Evolutionary conservation across 2,113 vertebrate genomes (phyloP).

Genomic region (Bostrychus sinensis): DNA sequence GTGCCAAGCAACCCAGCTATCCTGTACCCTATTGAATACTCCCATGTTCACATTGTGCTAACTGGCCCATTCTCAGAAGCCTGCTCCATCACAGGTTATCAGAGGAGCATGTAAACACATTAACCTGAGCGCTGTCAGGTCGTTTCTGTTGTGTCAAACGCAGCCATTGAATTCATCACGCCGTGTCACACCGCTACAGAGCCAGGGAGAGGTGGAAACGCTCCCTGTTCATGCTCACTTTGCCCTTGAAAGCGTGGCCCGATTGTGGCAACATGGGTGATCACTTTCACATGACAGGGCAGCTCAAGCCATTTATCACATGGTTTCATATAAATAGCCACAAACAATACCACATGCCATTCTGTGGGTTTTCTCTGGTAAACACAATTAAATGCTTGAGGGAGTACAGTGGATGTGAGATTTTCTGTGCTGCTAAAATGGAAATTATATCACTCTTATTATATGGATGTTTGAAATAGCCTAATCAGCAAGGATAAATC

Average conservation of each 20-base stretch:
- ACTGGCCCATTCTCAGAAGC: conserved; percentile 9
- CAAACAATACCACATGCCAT: conserved; percentile 7
- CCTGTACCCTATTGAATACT: too few relatives aligned
- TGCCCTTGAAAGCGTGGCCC: conserved; percentile 35
- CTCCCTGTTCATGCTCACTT: conserved; percentile 20
- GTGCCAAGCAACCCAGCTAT: too few relatives aligned
- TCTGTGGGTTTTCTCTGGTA: conserved; percentile 2
- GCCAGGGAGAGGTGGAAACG: conserved; percentile 28
- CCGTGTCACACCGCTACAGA: conserved; percentile 32
- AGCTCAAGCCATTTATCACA: conserved; percentile 37
- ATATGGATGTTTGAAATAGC: too few relatives aligned
- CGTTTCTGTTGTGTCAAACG: conserved; percentile 18
- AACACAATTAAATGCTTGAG: too few relatives aligned
- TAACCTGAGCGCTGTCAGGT: conserved; percentile 36
- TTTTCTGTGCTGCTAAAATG: too few relatives aligned
- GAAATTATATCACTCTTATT: too few relatives aligned
- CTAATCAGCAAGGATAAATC: too few relatives aligned
- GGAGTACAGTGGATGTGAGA: too few relatives aligned
- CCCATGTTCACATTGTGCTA: conserved; percentile 1
- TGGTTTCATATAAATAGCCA: conserved; percentile 27
- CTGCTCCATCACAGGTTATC: conserved; percentile 43
- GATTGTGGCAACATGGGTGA: conserved; percentile 23
- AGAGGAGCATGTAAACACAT: conserved; percentile 55
- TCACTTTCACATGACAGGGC: conserved; percentile 40
- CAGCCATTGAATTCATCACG: conserved; percentile 28